Evolutionary conservation across 2,888 invertebrate genomes (phyloP), one percentile per base, ranked within the genome.

Genomic region (Apoderus coryli): DNA sequence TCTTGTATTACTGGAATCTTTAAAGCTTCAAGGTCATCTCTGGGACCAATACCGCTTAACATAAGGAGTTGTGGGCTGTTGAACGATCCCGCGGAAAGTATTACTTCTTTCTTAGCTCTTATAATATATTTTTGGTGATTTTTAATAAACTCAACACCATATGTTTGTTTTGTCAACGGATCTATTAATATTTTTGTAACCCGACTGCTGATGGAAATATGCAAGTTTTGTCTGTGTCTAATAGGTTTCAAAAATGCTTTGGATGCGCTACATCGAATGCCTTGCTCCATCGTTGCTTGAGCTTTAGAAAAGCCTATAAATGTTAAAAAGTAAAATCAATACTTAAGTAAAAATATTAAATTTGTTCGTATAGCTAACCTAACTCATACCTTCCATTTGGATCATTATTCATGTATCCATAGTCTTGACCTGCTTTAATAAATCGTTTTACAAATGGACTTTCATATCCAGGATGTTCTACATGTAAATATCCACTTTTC

Each of bases 51-150:
- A 7, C 89, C 89, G 0, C 86, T 86, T 9, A 88, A 53, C 81
- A 88, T 78, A 25, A 90, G 55, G 3, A 90, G 54, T 50, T 89
- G 88, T 0, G 90, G 85, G 2, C 84, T 80, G 41, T 81, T 84
- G 14, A 90, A 72, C 0, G 79, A 61, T 3, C 90, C 89, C 1
- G 84, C 84, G 4, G 78, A 71, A 14, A 88, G 55, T 30, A 89
- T 67, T 2, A 89, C 69, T 57, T 84, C 88, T 40, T 75, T 80
- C 9, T 61, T 65, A 3, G 79, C 81, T 3, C 55, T 50, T 1
- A 66, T 61, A 3, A 50, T 44, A 35, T 57, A 69, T 44, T 61
- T 64, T 46, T 49, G 57, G 14, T 64, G 64, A 37, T 69, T 62
- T 52, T 77, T 78, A 2, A 64, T 42, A 45, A 80, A 79, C 49